phyloP scores from a whole-genome alignment of 2,113 vertebrate species.

The Nesoenas mayeri region DNA sequence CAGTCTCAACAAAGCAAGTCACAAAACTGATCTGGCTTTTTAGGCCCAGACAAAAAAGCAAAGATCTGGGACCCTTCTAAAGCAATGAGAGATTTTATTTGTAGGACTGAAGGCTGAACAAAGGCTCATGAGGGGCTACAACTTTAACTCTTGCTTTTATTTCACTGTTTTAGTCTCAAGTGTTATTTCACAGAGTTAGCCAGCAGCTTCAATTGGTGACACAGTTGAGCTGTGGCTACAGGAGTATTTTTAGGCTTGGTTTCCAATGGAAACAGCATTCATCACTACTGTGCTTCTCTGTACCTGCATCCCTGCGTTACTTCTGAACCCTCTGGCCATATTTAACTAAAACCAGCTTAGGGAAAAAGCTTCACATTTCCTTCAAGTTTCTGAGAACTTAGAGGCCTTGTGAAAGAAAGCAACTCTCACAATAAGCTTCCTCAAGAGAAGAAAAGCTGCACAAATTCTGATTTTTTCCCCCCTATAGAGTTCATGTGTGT shows the following conservation, averaged over 20 bases:
- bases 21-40: slow-evolving; percentile 34
- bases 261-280: slow-evolving; percentile 10
- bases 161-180: background rate
- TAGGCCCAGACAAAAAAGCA: slow-evolving; percentile 36
- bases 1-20: slow-evolving; percentile 36
- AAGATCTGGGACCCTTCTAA: background rate
- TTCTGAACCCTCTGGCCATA: background rate
- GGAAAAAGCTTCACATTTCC: background rate
- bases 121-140: background rate
- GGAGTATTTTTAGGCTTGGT: background rate
- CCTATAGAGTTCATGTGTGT: background rate
- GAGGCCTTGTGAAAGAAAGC: background rate
- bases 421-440: background rate
- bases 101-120: background rate
- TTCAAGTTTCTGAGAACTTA: background rate
- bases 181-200: background rate
- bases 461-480: background rate
- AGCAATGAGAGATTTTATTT: slow-evolving; percentile 13
- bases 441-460: background rate
- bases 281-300: background rate
- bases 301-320: background rate
- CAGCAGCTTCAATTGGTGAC: background rate
- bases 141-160: slow-evolving; percentile 20
- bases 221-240: background rate
- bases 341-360: background rate